These are phyloP conservation scores for Rhagium mordax DNA, from an alignment of 2,888 invertebrate genomes.

Conservation along the genomic window DNA sequence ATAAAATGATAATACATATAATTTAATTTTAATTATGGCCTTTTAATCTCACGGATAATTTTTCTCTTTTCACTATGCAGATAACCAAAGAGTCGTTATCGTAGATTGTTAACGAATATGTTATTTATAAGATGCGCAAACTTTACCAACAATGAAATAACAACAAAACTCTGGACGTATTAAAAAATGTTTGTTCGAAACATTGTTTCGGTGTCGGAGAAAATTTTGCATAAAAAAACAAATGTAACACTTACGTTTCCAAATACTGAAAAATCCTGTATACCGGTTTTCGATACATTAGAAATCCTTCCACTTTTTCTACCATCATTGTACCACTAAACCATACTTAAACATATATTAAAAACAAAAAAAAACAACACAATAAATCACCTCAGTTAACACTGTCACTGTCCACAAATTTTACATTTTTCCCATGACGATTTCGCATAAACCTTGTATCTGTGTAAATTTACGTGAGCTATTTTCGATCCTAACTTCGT, in stretches of 20 bases:
- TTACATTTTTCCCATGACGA: conserved; percentile 11
- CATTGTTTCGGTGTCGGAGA: no score
- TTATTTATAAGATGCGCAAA: no score
- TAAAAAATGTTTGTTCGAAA: no score
- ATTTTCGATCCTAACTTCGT: conserved; percentile 22
- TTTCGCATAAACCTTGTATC: conserved; percentile 14
- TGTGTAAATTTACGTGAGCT: conserved; percentile 5
- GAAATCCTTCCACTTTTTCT: conserved; percentile 85
- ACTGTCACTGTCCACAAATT: conserved; percentile 24
- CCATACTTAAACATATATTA: conserved; percentile 37
- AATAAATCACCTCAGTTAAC: conserved; percentile 7
- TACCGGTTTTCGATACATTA: conserved; percentile 85
- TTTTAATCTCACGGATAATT: no score
- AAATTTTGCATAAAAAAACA: no score
- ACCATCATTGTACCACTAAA: conserved; percentile 72
- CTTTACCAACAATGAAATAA: no score
- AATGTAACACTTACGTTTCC: conserved; percentile 88
- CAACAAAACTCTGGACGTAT: no score
- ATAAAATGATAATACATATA: no score
- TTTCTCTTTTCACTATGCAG: no score
- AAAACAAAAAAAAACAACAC: conserved; percentile 27
- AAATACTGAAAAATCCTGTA: conserved; percentile 88
- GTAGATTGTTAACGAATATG: no score
- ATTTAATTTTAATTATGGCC: no score
- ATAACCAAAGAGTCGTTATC: no score